Conservation (phyloP, 2,113 vertebrate species). For the Ginglymostoma cirratum region DNA sequence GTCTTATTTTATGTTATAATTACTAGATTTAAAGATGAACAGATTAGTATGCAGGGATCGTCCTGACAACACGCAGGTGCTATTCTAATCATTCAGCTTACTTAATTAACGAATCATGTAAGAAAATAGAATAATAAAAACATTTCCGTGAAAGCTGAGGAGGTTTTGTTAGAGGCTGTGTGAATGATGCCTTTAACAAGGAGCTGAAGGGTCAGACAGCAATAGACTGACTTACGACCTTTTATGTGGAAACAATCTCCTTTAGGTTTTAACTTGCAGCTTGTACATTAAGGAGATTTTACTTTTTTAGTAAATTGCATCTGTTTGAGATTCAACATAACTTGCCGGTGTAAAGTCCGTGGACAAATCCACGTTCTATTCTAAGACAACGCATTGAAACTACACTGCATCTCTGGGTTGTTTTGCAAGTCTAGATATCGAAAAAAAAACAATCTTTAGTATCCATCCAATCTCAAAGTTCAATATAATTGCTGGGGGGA, state of each 20-base stretch:
- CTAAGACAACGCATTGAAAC: neutral
- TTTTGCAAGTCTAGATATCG: neutral
- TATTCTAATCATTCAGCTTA: constrained; percentile 74
- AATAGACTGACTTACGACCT: constrained; percentile 67
- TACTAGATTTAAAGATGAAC: constrained; percentile 76
- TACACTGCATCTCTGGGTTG: neutral
- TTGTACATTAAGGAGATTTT: neutral
- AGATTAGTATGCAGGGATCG: constrained; percentile 73
- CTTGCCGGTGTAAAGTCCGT: neutral
- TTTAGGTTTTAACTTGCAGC: constrained; percentile 41
- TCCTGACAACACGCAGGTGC: constrained; percentile 77
- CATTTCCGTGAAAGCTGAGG: constrained; percentile 71
- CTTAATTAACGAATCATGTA: constrained; percentile 65
- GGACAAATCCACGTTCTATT: neutral
- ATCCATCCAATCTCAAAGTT: neutral
- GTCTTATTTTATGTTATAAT: constrained; percentile 93
- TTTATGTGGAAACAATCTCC: constrained; percentile 64
- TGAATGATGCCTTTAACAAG: constrained; percentile 73
- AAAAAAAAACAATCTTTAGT: neutral
- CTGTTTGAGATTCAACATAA: neutral
- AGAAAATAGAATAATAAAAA: constrained; percentile 73
- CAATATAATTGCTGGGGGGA: neutral
- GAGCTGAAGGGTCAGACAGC: constrained; percentile 64
- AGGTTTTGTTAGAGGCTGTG: constrained; percentile 55
- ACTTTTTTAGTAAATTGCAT: constrained; percentile 24